phyloP scores from a whole-genome alignment of 2,797 vertebrate species.

The Dicrostonyx torquatus region DNA sequence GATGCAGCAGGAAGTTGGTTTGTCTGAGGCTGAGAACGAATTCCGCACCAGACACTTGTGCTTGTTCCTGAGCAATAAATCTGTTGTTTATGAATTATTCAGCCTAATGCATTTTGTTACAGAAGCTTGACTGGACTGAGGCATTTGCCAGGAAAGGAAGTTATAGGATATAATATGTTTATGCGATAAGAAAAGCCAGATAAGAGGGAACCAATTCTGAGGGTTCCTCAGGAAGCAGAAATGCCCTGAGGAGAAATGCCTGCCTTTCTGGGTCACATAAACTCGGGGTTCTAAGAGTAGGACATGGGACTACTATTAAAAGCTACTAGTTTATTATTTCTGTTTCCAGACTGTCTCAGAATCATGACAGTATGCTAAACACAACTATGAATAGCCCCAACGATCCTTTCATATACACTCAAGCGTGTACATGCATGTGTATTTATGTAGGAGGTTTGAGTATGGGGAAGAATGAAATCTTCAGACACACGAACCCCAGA shows the following conservation, averaged over 20 bases:
- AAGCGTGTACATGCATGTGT: background rate
- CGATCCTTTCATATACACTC: background rate
- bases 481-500: background rate
- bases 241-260: background rate
- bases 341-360: background rate
- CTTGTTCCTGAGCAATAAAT: background rate
- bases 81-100: background rate
- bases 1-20: background rate
- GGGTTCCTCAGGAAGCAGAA: background rate
- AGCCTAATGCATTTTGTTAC: background rate
- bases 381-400: background rate
- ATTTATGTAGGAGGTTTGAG: background rate
- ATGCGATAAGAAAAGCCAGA: background rate
- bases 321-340: background rate
- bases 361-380: background rate
- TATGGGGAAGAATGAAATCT: background rate
- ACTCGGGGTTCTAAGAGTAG: conserved; percentile 2
- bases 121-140: background rate
- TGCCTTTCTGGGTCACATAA: background rate
- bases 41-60: background rate
- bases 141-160: conserved; percentile 4
- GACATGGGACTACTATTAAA: background rate
- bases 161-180: conserved; percentile 19
- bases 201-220: conserved; percentile 5
- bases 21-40: background rate